phyloP scores from a whole-genome alignment of 2,113 vertebrate genomes.

The Mastomys natalensis region DNA sequence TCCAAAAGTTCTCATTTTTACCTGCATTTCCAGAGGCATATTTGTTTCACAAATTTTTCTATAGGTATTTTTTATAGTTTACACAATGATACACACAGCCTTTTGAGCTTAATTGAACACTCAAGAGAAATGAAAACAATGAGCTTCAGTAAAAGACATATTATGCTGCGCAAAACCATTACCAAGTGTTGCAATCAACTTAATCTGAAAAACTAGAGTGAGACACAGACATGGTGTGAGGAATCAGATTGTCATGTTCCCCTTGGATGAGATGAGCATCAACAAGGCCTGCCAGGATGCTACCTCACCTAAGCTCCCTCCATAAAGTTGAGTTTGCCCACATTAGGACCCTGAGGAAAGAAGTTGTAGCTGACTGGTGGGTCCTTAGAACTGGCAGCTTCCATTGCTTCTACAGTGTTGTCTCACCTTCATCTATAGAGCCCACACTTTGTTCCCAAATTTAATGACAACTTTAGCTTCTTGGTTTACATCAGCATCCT shows the following conservation, averaged over 20 bases:
- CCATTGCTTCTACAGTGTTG: not conserved
- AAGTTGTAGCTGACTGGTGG: not conserved
- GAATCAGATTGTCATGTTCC: not conserved
- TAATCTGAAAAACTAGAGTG: not conserved
- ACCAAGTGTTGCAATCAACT: not conserved
- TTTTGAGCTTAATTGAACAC: not conserved
- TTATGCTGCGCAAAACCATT: not conserved
- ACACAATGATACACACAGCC: not conserved
- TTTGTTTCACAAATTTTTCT: not conserved
- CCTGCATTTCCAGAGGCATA: not conserved
- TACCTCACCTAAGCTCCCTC: not conserved
- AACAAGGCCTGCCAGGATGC: not conserved
- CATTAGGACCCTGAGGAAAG: not conserved
- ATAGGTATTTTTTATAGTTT: not conserved
- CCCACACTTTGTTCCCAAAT: not conserved
- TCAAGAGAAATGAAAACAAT: not conserved
- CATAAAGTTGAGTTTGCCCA: rapidly evolving
- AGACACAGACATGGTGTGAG: not conserved
- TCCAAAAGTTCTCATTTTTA: not conserved
- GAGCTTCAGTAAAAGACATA: not conserved
- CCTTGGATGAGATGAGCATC: not conserved
- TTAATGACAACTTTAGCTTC: not conserved
- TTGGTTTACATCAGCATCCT: not conserved
- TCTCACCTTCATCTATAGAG: rapidly evolving
- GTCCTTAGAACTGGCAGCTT: not conserved